Evolutionary conservation across 1,140 invertebrate species (phyloP).

Genomic region (Drosophila quadrilineata): DNA sequence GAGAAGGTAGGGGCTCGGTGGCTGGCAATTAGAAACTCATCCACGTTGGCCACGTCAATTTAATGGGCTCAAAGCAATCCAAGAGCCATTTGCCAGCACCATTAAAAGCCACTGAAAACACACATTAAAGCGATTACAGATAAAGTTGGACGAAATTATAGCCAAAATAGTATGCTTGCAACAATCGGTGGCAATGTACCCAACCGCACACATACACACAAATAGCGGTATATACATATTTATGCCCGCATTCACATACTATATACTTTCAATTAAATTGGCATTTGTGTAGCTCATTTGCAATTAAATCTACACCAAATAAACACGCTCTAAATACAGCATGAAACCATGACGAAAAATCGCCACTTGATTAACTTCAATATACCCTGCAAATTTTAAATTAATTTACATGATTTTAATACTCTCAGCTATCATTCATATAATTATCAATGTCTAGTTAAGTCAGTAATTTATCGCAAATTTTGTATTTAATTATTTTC

Average conservation of each 20-base stretch:
- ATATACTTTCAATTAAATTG: slow-evolving; percentile 24
- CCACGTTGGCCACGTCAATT: slow-evolving; percentile 44
- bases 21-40: slow-evolving; percentile 36
- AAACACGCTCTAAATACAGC: not conserved
- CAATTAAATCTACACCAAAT: slow-evolving; percentile 23
- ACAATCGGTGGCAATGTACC: not conserved
- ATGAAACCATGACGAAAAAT: not conserved
- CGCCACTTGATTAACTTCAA: too few species aligned
- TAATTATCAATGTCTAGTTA: too few species aligned
- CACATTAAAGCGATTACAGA: slow-evolving; percentile 53
- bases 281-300: slow-evolving; percentile 10
- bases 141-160: slow-evolving; percentile 26
- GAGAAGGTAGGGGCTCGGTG: not conserved
- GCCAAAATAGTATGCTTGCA: slow-evolving; percentile 13
- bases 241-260: too few species aligned
- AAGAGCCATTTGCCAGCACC: slow-evolving; percentile 55
- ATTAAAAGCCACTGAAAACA: slow-evolving; percentile 70
- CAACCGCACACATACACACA: not conserved
- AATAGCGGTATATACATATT: not conserved
- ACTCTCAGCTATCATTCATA: too few species aligned
- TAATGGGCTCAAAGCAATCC: slow-evolving; percentile 59
- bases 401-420: too few species aligned
- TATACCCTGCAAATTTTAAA: not conserved
- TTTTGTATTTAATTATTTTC: too few species aligned
- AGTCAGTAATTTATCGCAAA: too few species aligned